phyloP scores from a whole-genome alignment of 2,888 invertebrate genomes.

The Ctena decussata region DNA sequence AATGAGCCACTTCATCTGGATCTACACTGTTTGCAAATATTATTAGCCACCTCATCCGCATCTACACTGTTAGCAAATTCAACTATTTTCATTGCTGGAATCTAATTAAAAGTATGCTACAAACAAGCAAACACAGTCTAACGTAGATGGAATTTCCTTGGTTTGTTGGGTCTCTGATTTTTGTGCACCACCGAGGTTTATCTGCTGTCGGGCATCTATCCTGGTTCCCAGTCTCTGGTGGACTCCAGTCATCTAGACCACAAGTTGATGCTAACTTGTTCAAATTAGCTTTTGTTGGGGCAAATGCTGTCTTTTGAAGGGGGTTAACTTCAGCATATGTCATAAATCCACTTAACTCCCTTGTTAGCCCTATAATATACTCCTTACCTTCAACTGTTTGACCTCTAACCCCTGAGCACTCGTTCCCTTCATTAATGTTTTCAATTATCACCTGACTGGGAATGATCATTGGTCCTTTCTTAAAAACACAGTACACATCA shows the following conservation, averaged over 20 bases:
- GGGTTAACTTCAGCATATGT: conserved; percentile 63
- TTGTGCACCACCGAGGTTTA: conserved; percentile 58
- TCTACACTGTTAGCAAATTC: too few species aligned
- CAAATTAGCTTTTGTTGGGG: conserved; percentile 49
- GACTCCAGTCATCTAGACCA: conserved; percentile 53
- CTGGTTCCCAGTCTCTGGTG: conserved; percentile 47
- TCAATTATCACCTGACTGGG: conserved; percentile 66
- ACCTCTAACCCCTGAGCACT: conserved; percentile 50
- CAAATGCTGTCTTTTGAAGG: conserved; percentile 62
- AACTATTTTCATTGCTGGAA: too few species aligned
- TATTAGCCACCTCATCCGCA: too few species aligned
- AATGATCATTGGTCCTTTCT: conserved; percentile 42
- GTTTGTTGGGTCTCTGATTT: conserved; percentile 35
- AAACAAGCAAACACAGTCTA: background rate
- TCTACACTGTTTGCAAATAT: too few species aligned
- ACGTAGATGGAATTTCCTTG: background rate
- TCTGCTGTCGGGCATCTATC: conserved; percentile 46
- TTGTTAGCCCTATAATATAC: conserved; percentile 62
- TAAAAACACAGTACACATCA: conserved; percentile 68
- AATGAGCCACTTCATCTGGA: too few species aligned
- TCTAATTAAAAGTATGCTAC: too few species aligned
- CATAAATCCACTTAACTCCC: conserved; percentile 61
- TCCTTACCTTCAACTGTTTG: conserved; percentile 59
- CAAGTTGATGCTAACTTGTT: conserved; percentile 53
- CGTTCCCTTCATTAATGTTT: conserved; percentile 34